Base-by-base conservation (phyloP, 2,888 invertebrate species). In the Tholera decimalis region DNA sequence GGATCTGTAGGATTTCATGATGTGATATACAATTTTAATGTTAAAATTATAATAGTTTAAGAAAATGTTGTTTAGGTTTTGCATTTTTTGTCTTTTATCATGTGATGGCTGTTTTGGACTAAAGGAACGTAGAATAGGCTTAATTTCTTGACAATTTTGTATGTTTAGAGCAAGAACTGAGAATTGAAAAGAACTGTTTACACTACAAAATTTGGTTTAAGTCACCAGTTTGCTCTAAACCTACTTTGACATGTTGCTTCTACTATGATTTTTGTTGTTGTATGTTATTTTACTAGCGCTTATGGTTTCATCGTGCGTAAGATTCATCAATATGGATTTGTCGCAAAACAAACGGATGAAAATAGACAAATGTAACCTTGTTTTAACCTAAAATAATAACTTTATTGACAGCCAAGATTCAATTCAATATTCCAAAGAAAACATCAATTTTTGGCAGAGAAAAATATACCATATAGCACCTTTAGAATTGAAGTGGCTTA, bases 1-100 rank as follows among this genome's bases (percentile, higher is more conserved):
- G 35, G 86, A 91, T 30, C 35, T 35, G 15, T 13, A 35, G 54
- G 18, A 43, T 37, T 43, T n/a, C 9, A 51, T 70, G 1, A 47
- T 24, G 68, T 77, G 60, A 69, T 63, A 60, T 8, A n/a, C 50
- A 51, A 58, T 62, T 11, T 56, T 58, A 55, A 43, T 33, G n/a
- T n/a, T n/a, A n/a, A n/a, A n/a, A n/a, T n/a, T n/a, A n/a, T n/a
- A n/a, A n/a, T n/a, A n/a, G n/a, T n/a, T n/a, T n/a, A n/a, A n/a
- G n/a, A n/a, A n/a, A n/a, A n/a, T n/a, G n/a, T 54, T 28, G 46
- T 58, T 67, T 50, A 67, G 47, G 39, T 22, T 41, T 57, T 44
- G 28, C 46, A 57, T 65, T 77, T 66, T 65, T 33, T 15, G 35
- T 60, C 51, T 35, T 56, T 33, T 28, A 30, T 44, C 51, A 8